Conservation (phyloP, 1,140 invertebrate species). For the Drosophila arawakana region DNA sequence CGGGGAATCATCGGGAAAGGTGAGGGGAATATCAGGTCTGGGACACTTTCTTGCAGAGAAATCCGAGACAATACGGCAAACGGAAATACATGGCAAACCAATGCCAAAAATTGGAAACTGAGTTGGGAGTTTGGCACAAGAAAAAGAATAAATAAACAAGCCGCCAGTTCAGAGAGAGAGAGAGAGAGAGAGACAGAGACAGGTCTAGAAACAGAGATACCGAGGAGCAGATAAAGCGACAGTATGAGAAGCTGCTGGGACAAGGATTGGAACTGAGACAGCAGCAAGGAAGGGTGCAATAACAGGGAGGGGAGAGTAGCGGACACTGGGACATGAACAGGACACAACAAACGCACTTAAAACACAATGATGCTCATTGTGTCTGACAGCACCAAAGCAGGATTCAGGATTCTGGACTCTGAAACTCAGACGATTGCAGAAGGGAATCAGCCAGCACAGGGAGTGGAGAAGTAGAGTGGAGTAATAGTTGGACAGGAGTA, state of each 20-base stretch:
- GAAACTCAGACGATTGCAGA: conserved; percentile 18
- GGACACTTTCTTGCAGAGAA: conserved; percentile 64
- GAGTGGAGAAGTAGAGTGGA: neutral
- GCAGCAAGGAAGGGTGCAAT: neutral
- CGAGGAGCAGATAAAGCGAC: neutral
- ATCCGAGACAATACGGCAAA: conserved; percentile 50
- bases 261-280: neutral
- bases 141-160: conserved; percentile 81
- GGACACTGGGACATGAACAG: conserved; percentile 23
- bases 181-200: conserved; percentile 5
- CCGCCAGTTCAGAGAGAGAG: conserved; percentile 18
- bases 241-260: neutral
- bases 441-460: conserved; percentile 1
- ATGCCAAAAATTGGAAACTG: conserved; percentile 72
- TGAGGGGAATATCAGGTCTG: conserved; percentile 22
- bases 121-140: conserved; percentile 31
- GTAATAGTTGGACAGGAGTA: neutral
- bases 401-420: conserved; percentile 3
- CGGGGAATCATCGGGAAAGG: neutral
- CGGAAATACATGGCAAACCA: conserved; percentile 73
- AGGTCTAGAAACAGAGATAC: conserved; percentile 9
- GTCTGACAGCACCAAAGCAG: conserved; percentile 60
- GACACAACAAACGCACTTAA: conserved; percentile 79
- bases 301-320: neutral
- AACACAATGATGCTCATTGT: conserved; percentile 83